A percentile compares a stretch with the other conserved stretches of the same genome.
phyloP scores from a whole-genome alignment of 37 sponge, comb jelly and placozoan genomes.

The Chondrilla cf. caribensis region DNA sequence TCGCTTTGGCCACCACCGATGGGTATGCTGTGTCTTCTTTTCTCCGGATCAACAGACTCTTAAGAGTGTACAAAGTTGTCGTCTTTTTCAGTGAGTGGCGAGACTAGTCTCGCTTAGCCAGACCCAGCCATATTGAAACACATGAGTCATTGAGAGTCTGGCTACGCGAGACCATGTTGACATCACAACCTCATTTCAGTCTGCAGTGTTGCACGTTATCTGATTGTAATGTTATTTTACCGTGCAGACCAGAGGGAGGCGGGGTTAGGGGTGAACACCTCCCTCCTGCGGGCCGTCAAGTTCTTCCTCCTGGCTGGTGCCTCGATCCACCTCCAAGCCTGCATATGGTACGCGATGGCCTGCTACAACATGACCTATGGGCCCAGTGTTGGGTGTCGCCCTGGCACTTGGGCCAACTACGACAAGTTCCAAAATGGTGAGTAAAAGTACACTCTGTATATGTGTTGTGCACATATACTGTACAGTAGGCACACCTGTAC shows the following conservation, averaged over 20 bases:
- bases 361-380: conserved; percentile 33
- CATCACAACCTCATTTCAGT: too few relatives aligned
- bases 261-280: conserved; percentile 44
- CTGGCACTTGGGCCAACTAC: conserved; percentile 43
- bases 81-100: conserved; percentile 48
- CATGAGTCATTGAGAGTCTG: too few relatives aligned
- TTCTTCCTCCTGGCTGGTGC: conserved; percentile 22
- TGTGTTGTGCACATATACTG: too few relatives aligned
- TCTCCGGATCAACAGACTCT: conserved; percentile 45
- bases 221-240: background rate
- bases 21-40: conserved; percentile 1
- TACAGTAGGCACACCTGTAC: too few relatives aligned
- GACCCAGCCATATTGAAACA: background rate
- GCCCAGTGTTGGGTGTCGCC: background rate
- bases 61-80: conserved; percentile 45
- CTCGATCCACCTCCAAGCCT: conserved; percentile 45
- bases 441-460: too few relatives aligned
- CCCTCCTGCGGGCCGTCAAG: conserved; percentile 32
- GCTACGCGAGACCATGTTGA: too few relatives aligned
- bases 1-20: conserved; percentile 21
- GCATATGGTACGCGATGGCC: conserved; percentile 50
- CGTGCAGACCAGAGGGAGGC: conserved; percentile 19
- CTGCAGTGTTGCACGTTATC: too few relatives aligned
- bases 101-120: background rate
- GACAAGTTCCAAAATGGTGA: conserved; percentile 13